Conservation (phyloP, 2,888 invertebrate genomes). For the Thecocarcelia acutangulata region DNA sequence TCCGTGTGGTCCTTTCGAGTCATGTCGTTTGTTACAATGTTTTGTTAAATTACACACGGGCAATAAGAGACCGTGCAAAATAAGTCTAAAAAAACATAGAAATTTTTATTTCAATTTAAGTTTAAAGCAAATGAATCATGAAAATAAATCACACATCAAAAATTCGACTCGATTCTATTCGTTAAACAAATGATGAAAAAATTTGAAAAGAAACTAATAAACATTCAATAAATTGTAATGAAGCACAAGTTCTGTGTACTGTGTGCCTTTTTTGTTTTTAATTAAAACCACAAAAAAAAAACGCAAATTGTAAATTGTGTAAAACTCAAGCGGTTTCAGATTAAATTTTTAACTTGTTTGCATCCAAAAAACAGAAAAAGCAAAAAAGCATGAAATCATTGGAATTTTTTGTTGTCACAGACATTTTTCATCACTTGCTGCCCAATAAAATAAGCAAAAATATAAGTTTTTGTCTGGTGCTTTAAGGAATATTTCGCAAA, state of each 20-base stretch:
- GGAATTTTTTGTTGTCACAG: neutral
- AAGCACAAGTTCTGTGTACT: slow-evolving; percentile 45
- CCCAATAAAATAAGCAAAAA: neutral
- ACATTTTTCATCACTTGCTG: neutral
- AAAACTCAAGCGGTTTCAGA: slow-evolving; percentile 25
- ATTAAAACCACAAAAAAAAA: slow-evolving; percentile 16
- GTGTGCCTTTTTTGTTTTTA: slow-evolving; percentile 68
- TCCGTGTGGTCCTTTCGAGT: slow-evolving; percentile 78
- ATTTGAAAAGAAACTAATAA: slow-evolving; percentile 12
- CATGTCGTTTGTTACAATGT: slow-evolving; percentile 73
- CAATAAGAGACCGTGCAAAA: slow-evolving; percentile 61
- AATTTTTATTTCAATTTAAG: slow-evolving; percentile 9
- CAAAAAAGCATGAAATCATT: slow-evolving; percentile 43
- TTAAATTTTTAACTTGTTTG: slow-evolving; percentile 33
- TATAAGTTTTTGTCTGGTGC: slow-evolving; percentile 45
- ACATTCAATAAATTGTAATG: slow-evolving; percentile 18
- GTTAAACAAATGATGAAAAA: slow-evolving; percentile 15
- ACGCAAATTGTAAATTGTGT: slow-evolving; percentile 36
- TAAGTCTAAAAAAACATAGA: neutral
- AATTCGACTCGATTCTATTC: neutral
- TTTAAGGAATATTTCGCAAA: slow-evolving; percentile 4
- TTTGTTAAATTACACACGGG: slow-evolving; percentile 69
- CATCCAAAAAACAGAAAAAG: neutral
- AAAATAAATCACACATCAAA: slow-evolving; percentile 3
- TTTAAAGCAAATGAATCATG: slow-evolving; percentile 11